Evolutionary conservation across 2,797 vertebrate species (phyloP).

Genomic region (Pseudochirops cupreus): DNA sequence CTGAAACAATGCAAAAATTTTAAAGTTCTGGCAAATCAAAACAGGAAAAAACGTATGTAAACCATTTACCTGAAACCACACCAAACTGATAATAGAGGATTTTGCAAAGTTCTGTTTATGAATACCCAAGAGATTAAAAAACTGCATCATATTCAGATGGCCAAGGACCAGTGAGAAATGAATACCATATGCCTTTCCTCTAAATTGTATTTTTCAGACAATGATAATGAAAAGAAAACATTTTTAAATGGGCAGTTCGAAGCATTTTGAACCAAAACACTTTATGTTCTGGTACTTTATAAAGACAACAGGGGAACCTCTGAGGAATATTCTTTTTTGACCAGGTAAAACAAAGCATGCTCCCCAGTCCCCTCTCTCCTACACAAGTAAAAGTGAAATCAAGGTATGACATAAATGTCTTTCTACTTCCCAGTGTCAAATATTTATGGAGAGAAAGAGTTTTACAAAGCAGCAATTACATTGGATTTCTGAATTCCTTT

Average conservation of each 20-base stretch:
- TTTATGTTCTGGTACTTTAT: not conserved
- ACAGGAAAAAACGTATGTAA: conserved; percentile 32
- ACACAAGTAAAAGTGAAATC: conserved; percentile 25
- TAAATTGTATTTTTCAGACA: conserved; percentile 16
- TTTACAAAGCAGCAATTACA: not conserved
- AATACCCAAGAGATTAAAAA: conserved; percentile 39
- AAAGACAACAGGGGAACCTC: not conserved
- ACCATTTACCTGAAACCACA: conserved; percentile 54
- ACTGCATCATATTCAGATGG: not conserved
- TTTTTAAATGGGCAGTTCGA: not conserved
- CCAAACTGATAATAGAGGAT: conserved; percentile 50
- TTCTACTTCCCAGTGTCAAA: not conserved
- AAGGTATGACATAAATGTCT: not conserved
- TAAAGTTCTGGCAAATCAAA: conserved; percentile 52
- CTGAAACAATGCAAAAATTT: conserved; percentile 62
- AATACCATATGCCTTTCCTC: conserved; percentile 9
- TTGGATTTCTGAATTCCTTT: not conserved
- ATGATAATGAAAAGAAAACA: conserved; percentile 24
- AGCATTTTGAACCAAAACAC: conserved; percentile 27
- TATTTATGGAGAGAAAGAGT: not conserved
- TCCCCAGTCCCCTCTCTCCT: too few relatives aligned
- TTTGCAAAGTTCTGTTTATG: conserved; percentile 45
- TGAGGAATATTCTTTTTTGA: not conserved
- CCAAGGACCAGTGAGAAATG: not conserved
- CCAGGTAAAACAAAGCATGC: not conserved